Conservation (phyloP, 1,140 invertebrate genomes). For the Micrasema longulum region DNA sequence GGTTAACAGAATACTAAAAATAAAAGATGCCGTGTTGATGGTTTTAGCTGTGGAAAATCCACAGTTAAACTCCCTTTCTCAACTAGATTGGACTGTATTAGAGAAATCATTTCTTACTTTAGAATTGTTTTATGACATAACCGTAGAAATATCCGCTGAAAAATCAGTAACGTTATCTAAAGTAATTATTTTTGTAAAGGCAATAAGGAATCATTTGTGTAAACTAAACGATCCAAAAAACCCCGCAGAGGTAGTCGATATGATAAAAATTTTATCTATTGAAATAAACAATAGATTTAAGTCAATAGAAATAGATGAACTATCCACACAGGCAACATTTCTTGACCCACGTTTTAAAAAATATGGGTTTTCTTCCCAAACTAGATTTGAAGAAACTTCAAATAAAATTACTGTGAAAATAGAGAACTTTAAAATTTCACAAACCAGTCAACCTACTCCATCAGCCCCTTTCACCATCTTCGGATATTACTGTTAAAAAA, state of each 20-base stretch:
- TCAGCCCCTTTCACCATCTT: no score
- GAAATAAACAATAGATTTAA: not conserved
- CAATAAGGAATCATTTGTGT: no score
- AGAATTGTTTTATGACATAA: conserved; percentile 36
- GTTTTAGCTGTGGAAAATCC: conserved; percentile 5
- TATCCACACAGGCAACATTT: not conserved
- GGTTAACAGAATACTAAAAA: conserved; percentile 45
- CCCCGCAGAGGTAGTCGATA: no score
- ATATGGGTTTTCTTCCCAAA: not conserved
- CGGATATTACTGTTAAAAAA: no score
- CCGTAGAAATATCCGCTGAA: conserved; percentile 42
- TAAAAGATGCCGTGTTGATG: conserved; percentile 47
- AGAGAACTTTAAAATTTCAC: not conserved
- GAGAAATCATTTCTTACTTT: not conserved
- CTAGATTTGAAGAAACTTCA: not conserved
- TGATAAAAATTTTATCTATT: not conserved
- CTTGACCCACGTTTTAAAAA: not conserved
- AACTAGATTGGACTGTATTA: not conserved
- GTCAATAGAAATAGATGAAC: not conserved
- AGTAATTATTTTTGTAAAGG: conserved; percentile 16
- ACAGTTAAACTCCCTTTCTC: not conserved
- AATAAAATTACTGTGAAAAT: not conserved
- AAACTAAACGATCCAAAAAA: no score
- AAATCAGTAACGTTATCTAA: conserved; percentile 45
- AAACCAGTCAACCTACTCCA: not conserved